Evolutionary conservation across 2,113 vertebrate genomes (phyloP).

Genomic region (Steatornis caripensis): DNA sequence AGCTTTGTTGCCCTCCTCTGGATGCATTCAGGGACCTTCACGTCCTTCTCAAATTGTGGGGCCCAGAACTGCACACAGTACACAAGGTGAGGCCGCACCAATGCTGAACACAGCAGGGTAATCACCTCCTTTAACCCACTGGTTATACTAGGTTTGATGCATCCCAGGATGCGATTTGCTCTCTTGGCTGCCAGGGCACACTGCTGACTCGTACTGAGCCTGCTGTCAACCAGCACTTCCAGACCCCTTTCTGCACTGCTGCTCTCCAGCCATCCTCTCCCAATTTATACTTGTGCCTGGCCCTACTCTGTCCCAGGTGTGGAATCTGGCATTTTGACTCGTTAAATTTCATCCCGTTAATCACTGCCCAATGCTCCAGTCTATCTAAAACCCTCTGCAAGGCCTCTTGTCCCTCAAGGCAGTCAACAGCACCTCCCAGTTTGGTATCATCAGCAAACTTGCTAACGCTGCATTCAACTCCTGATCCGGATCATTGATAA

Average conservation of each 20-base stretch:
- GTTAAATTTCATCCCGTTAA: background rate
- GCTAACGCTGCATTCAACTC: background rate
- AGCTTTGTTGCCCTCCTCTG: background rate
- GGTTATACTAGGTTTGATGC: background rate
- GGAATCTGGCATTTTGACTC: background rate
- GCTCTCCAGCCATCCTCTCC: background rate
- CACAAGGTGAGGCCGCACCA: background rate
- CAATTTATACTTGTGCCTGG: background rate
- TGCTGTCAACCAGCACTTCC: background rate
- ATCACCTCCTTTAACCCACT: background rate
- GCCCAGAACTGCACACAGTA: background rate
- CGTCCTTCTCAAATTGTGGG: background rate
- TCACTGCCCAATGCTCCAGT: background rate
- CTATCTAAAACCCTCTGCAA: background rate
- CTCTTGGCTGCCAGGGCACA: background rate
- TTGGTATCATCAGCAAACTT: background rate
- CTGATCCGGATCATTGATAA: fast-evolving
- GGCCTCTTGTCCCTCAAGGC: background rate
- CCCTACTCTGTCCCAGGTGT: background rate
- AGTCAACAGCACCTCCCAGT: background rate
- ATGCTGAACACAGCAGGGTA: background rate
- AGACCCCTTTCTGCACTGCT: background rate
- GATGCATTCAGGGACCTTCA: background rate
- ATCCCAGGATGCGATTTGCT: background rate
- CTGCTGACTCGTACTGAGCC: background rate